Percentiles rank a stretch among this genome's conserved stretches.
Evolutionary conservation across 1,140 invertebrate species (phyloP).

Genomic region (Drosophila subobscura): DNA sequence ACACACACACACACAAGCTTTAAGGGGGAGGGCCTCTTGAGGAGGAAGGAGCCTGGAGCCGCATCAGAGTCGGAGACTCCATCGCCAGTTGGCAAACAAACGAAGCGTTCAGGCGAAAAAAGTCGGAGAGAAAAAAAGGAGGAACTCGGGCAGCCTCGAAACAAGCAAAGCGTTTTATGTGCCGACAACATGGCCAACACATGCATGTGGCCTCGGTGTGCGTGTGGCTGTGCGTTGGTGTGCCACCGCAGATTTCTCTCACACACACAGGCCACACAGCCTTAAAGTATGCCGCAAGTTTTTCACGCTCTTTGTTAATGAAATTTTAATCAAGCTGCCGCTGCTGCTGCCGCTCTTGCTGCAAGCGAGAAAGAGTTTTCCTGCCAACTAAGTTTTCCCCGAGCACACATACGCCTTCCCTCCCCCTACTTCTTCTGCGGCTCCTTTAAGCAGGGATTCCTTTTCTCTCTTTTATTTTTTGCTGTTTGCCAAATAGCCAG

Average conservation of each 20-base stretch:
- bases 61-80: constrained; percentile 3
- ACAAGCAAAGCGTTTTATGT: constrained; percentile 76
- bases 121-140: constrained; percentile 51
- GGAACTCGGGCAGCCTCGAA: constrained; percentile 47
- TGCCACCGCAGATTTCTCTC: constrained; percentile 68
- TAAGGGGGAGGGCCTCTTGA: constrained; percentile 16
- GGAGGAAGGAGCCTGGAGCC: constrained; percentile 42
- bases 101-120: constrained; percentile 80
- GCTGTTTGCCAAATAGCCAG: constrained; percentile 56
- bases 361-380: constrained; percentile 58
- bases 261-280: constrained; percentile 31
- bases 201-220: constrained; percentile 2
- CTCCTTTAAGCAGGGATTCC: constrained; percentile 34
- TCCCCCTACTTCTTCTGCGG: constrained; percentile 29
- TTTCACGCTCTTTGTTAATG: constrained; percentile 74
- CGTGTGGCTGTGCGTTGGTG: constrained; percentile 28
- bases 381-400: constrained; percentile 48
- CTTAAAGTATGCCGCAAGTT: constrained; percentile 77
- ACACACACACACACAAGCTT: constrained; percentile 26
- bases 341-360: constrained; percentile 24
- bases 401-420: constrained; percentile 30
- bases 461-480: constrained; percentile 4
- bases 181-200: constrained; percentile 32
- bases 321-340: constrained; percentile 78
- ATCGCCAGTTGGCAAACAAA: constrained; percentile 76